Evolutionary conservation across 2,113 vertebrate species (phyloP).

Genomic region (Ammospiza caudacuta): DNA sequence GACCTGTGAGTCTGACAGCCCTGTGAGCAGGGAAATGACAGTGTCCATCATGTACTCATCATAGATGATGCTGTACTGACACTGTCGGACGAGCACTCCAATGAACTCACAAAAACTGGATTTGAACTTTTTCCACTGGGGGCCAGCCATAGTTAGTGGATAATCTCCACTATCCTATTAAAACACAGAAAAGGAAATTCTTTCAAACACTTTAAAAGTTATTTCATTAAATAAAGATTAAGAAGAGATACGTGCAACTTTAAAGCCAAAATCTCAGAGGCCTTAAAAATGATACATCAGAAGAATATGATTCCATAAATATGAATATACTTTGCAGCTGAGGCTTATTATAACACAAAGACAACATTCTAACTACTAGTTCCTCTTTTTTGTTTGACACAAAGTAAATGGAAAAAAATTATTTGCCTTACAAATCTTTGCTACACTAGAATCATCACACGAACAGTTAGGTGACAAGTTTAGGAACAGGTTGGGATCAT

Average conservation of each 20-base stretch:
- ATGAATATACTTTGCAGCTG: not conserved
- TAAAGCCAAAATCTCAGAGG: not conserved
- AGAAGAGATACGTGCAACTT: not conserved
- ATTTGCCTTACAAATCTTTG: not conserved
- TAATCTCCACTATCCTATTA: constrained; percentile 97
- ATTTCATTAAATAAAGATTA: not conserved
- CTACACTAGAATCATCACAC: not conserved
- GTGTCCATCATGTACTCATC: constrained; percentile 99
- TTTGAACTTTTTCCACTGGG: constrained; percentile 99
- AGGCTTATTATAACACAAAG: not conserved
- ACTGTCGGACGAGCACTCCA: constrained; percentile 93
- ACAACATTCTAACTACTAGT: not conserved
- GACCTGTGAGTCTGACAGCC: constrained; percentile 97
- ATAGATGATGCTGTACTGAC: constrained; percentile 99
- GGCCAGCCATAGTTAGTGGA: constrained; percentile 97
- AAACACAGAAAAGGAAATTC: not conserved
- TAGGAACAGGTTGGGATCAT: not conserved
- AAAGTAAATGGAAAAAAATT: not conserved
- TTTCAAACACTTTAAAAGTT: not conserved
- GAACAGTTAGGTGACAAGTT: not conserved
- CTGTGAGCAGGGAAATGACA: constrained; percentile 96
- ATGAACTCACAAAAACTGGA: constrained; percentile 99
- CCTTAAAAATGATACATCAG: not conserved
- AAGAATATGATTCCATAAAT: not conserved
- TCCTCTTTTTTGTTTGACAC: not conserved